Base-by-base conservation (phyloP, 2,797 vertebrate species). In the Lepilemur septentrionalis region DNA sequence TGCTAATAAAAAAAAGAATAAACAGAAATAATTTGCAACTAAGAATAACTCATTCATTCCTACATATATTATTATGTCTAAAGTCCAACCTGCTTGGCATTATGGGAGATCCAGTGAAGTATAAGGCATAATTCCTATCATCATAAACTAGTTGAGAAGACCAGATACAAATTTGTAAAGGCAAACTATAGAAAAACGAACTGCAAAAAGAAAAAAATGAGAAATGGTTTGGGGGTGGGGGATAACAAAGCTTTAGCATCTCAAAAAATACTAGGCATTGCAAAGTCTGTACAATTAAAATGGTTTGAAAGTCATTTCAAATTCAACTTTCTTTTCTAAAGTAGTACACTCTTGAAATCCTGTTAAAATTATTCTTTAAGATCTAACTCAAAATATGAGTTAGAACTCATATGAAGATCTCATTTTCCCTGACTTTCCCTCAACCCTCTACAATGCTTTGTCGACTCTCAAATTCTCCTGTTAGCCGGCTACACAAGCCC, bases 291-390 rank as follows among this genome's bases (percentile, higher is more conserved):
- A n/a, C 38, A 83, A 80, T 38, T 69, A 80, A 73, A 79, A 73
- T 11, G 14, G 89, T 50, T 85, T 89, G 50, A 84, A 88, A 93
- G 13, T 15, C 30, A 80, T 76, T 85, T 91, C 57, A 38, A 80
- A 80, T 50, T 80, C 72, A 82, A 63, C 38, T 96, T 93, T 82
- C 89, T 82, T 3, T 63, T 92, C 57, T 57, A 75, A 96, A 91
- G 35, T 46, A 84, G 63, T 30, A 12, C 11, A 41, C 48, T 86
- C 69, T 89, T 38, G 22, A 91, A 82, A 91, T 70, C 11, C 12
- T 70, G 20, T 82, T 81, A 82, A 46, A 80, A 80, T 80, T 28
- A 22, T 81, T 55, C 67, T 55, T 72, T 46, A 92, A 55, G 65
- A 7, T 17, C 61, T 72, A 43, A 75, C 43, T 94, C 67, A 73